Conservation (phyloP, 2,888 invertebrate species). For the Campoplex capitator region DNA sequence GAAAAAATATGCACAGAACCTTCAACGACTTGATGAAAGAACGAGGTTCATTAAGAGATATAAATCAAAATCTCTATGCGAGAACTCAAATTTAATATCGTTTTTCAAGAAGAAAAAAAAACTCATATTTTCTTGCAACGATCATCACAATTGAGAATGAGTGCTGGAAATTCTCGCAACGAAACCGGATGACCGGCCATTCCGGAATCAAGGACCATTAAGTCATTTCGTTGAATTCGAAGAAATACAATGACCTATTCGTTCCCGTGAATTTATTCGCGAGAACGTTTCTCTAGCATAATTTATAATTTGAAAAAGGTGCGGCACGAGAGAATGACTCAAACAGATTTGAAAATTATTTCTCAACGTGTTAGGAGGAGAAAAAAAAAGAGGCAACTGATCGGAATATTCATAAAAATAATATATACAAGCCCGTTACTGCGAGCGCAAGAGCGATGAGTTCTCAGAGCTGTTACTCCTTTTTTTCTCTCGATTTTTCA, state of each 20-base stretch:
- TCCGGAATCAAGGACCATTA: slow-evolving; percentile 25
- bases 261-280: slow-evolving; percentile 34
- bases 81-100: background rate
- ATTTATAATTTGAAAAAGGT: slow-evolving; percentile 33
- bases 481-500: slow-evolving; percentile 30
- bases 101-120: background rate
- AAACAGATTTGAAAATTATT: slow-evolving; percentile 55
- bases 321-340: slow-evolving; percentile 32
- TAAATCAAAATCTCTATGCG: background rate
- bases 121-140: background rate
- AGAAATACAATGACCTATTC: slow-evolving; percentile 36
- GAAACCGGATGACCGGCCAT: slow-evolving; percentile 1
- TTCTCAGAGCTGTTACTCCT: slow-evolving; percentile 53
- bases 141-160: background rate
- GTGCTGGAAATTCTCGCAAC: background rate
- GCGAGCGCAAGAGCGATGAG: slow-evolving; percentile 53
- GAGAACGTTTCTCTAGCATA: slow-evolving; percentile 33
- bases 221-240: slow-evolving; percentile 24
- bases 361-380: slow-evolving; percentile 26
- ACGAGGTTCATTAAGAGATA: background rate
- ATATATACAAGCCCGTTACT: slow-evolving; percentile 25
- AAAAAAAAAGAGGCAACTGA: slow-evolving; percentile 17
- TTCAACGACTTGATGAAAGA: background rate
- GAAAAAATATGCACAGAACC: background rate
- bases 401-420: slow-evolving; percentile 45